Base-by-base conservation (phyloP, 2,888 invertebrate genomes). In the Machimus atricapillus region DNA sequence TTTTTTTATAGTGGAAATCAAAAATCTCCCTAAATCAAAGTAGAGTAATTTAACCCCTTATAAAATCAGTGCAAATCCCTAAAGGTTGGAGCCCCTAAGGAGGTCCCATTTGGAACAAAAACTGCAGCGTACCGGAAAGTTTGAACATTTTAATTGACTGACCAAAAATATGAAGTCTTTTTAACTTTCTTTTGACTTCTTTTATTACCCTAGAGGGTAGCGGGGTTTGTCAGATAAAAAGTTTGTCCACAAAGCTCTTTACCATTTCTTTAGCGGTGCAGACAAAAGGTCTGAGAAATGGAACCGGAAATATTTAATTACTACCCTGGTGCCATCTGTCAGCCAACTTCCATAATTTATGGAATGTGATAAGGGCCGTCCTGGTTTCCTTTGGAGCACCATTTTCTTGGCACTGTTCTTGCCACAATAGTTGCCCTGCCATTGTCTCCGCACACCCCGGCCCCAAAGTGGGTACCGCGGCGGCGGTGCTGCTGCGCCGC, bases 251-350 rank as follows among this genome's bases (percentile, higher is more conserved):
- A 85, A 66, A 74, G 74, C 85, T 73, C 74, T 74, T 85, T 85
- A 43, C 85, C 43, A 74, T 74, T 85, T 85, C 74, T 74, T 74
- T 46, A 73, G 31, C 43, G 34, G 74, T 23, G 85, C 19, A 74
- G 74, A 73, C 74, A 74, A 85, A 74, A 85, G 74, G 86, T 86
- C 87, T 85, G 81, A 87, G 87, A 89, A 88, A 87, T 87, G 87
- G 88, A 88, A 89, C 89, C 89, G 89, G 89, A 89, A 89, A 89
- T 89, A 89, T 89, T 89, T 89, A 89, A 89, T 89, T 89, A 89
- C 89, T 89, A 89, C 89, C 89, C 88, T 89, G 89, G 89, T 89
- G 89, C 89, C 89, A 89, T 89, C 89, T 89, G 89, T 89, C 89
- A 89, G 89, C 88, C 88, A 88, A 87, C 88, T 89, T 88, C 40